Evolutionary conservation across 2,797 vertebrate genomes (phyloP).

Genomic region (Pangasius mekongensis): DNA sequence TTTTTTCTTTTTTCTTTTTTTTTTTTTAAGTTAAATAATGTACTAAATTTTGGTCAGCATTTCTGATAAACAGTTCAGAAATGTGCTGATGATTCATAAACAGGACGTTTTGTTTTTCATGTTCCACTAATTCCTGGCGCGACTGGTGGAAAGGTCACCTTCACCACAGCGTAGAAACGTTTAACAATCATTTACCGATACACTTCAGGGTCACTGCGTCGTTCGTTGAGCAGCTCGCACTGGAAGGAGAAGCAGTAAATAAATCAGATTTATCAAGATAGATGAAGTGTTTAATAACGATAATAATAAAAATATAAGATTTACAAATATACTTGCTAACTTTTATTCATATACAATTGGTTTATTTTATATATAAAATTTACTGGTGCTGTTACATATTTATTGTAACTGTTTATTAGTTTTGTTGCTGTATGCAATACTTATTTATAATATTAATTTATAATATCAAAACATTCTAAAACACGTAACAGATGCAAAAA

Average conservation of each 20-base stretch:
- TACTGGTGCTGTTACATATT: not conserved
- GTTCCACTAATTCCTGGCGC: not conserved
- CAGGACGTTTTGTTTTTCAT: not conserved
- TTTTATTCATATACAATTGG: not conserved
- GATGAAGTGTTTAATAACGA: not conserved
- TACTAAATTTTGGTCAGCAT: not conserved
- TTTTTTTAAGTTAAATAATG: not conserved
- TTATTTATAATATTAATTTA: not conserved
- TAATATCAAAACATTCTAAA: not conserved
- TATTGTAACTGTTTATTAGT: not conserved
- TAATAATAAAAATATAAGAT: not conserved
- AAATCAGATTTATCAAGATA: not conserved
- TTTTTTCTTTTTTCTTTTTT: not conserved
- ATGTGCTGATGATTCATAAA: not conserved
- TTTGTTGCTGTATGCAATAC: not conserved
- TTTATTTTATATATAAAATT: not conserved
- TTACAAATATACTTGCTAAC: not conserved
- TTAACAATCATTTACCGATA: conserved; percentile 75
- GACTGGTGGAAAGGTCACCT: conserved; percentile 27
- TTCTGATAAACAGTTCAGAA: not conserved
- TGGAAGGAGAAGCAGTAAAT: conserved; percentile 58
- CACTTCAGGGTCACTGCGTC: conserved; percentile 79
- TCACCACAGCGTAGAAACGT: not conserved
- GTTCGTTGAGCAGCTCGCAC: conserved; percentile 69
- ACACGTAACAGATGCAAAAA: not conserved